Base-by-base conservation (phyloP, 2,113 vertebrate species). In the Sterna hirundo region DNA sequence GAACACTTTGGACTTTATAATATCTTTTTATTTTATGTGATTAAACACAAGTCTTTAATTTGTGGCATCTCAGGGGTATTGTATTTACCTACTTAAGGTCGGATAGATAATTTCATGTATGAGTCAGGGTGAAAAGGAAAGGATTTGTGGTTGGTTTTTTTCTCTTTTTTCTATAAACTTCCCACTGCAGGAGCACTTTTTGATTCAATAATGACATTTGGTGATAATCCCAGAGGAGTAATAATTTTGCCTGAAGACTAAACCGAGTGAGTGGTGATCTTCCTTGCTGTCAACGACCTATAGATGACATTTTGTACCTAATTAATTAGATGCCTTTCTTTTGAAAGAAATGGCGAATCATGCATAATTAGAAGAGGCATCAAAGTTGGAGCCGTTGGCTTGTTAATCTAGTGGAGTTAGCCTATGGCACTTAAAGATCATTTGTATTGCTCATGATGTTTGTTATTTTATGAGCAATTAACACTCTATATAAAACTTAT, bases 271-370 rank as follows among this genome's bases (percentile, higher is more conserved):
- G 91, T 93, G 89, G 94, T 98, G 95, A 97, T 98, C 93, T 97
- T 97, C 94, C 83, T 96, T 94, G 92, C 94, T 98, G 96, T 97
- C 96, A 97, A 96, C 96, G 98, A 98, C 98, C 98, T 98, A 98
- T 98, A 97, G 94, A 97, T 98, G 98, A 98, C 97, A 98, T 98
- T 98, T 98, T 96, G 93, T 96, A 97, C 94, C 94, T 98, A 98
- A 98, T 98, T 98, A 98, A 98, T 97, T 98, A 97, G 94, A 95
- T 90, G 64, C 72, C 94, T 98, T 96, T 97, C 94, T 96, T 98
- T 91, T 92, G 90, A 98, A 98, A 96, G 95, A 98, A 98, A 97
- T 90, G 93, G 92, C 4, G 62, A 94, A 95, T 97, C 80, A 65
- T 96, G 90, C 94, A 98, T 98, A 98, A 98, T 98, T 98, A 98